phyloP scores from a whole-genome alignment of 2,888 invertebrate species.

The Heliconius cydno region DNA sequence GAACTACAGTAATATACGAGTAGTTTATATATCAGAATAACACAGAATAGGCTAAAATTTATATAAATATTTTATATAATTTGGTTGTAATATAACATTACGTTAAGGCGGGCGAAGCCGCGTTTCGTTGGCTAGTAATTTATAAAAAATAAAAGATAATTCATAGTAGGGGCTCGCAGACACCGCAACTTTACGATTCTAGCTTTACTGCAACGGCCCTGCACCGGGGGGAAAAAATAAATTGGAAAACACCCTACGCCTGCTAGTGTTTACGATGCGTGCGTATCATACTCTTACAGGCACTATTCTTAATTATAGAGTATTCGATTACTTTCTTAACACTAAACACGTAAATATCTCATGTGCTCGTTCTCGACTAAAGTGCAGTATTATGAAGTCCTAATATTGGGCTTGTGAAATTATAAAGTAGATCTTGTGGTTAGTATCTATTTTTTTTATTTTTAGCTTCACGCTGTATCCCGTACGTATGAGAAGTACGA shows the following conservation, averaged over 20 bases:
- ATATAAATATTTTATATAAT: too few relatives aligned
- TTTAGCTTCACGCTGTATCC: too few relatives aligned
- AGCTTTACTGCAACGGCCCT: slow-evolving; percentile 76
- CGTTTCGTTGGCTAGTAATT: too few relatives aligned
- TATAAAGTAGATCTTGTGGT: background rate
- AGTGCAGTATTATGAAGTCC: background rate
- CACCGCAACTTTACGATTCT: slow-evolving; percentile 77
- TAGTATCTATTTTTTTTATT: background rate
- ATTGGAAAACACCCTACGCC: slow-evolving; percentile 76
- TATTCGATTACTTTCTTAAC: slow-evolving; percentile 35
- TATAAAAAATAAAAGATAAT: slow-evolving; percentile 32
- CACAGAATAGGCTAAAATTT: too few relatives aligned
- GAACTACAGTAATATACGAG: too few relatives aligned
- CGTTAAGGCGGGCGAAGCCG: too few relatives aligned
- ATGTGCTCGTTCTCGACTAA: background rate
- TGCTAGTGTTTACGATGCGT: slow-evolving; percentile 62
- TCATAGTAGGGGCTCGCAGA: slow-evolving; percentile 70
- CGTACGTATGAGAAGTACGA: too few relatives aligned
- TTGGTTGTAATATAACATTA: too few relatives aligned
- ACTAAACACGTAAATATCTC: slow-evolving; percentile 3
- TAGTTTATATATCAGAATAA: too few relatives aligned
- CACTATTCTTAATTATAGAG: slow-evolving; percentile 51
- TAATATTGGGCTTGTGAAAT: background rate
- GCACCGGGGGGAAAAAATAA: slow-evolving; percentile 81
- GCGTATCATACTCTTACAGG: slow-evolving; percentile 44